Evolutionary conservation across 64 coral and sea anemone species (phyloP).

Genomic region (Orbicella faveolata): DNA sequence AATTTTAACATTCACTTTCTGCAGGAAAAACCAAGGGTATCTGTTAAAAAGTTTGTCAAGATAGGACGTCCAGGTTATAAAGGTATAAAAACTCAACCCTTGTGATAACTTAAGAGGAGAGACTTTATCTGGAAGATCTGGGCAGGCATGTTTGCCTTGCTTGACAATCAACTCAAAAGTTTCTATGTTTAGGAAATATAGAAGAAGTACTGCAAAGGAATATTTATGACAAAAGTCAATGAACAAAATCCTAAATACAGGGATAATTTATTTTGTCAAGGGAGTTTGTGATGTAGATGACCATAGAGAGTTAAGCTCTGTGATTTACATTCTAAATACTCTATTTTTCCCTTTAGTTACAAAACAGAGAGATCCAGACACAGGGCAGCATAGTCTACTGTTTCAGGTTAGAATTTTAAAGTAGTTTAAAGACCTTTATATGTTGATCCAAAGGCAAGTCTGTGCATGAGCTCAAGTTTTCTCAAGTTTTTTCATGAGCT

Average conservation of each 20-base stretch:
- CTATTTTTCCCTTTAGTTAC: constrained; percentile 54
- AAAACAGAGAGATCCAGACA: constrained; percentile 83
- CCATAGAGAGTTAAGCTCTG: too few relatives aligned
- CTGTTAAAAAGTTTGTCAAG: constrained; percentile 99
- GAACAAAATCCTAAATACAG: too few relatives aligned
- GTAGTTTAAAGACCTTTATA: not conserved
- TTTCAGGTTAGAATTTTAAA: constrained; percentile 62
- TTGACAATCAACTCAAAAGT: too few relatives aligned
- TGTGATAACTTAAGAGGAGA: not conserved
- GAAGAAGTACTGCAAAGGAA: too few relatives aligned
- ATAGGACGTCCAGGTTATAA: constrained; percentile 98
- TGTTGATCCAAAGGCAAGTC: too few relatives aligned
- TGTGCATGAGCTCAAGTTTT: too few relatives aligned
- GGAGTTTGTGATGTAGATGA: too few relatives aligned
- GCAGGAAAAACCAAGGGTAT: constrained; percentile 99
- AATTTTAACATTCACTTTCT: not conserved
- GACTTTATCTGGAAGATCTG: not conserved
- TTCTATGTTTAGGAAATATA: too few relatives aligned
- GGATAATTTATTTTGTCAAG: too few relatives aligned
- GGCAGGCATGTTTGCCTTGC: not conserved
- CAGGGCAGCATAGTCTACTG: constrained; percentile 89
- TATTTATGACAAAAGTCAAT: too few relatives aligned
- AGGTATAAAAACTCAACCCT: constrained; percentile 21
- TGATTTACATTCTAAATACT: not conserved
- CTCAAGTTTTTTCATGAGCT: too few relatives aligned